These are phyloP conservation scores for Eira barbara DNA, from an alignment of 2,113 vertebrate species.

Conservation along the genomic window DNA sequence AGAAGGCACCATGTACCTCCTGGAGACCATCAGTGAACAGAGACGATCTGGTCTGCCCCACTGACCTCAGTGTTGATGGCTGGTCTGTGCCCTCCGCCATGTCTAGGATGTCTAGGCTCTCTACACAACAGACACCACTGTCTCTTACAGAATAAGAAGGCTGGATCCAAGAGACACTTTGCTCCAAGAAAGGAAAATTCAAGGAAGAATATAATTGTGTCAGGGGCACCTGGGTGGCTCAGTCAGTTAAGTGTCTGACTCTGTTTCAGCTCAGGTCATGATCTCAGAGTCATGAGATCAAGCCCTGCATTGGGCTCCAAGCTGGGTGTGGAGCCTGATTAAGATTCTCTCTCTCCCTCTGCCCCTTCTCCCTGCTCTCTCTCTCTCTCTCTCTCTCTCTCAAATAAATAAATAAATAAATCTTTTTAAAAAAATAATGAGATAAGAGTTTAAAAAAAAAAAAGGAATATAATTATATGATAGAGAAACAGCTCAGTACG, in stretches of 20 bases:
- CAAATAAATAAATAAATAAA: background rate
- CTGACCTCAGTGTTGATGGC: fast-evolving
- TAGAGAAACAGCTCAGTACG: fast-evolving
- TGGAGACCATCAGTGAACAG: too few relatives aligned
- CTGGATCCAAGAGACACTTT: background rate
- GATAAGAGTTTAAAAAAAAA: background rate
- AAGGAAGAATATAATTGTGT: background rate
- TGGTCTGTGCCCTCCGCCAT: too few relatives aligned
- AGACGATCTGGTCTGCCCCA: fast-evolving
- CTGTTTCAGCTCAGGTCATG: background rate
- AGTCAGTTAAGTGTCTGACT: background rate
- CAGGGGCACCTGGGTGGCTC: too few relatives aligned
- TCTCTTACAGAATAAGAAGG: too few relatives aligned
- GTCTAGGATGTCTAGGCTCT: too few relatives aligned
- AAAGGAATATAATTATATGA: background rate
- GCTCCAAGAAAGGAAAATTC: background rate
- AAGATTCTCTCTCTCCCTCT: background rate
- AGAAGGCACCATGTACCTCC: too few relatives aligned
- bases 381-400: background rate
- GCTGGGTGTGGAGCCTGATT: background rate
- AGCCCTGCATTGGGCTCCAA: background rate
- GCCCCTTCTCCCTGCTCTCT: background rate
- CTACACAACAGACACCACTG: too few relatives aligned
- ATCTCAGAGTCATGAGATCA: background rate
- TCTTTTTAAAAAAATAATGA: background rate